Evolutionary conservation across 2,113 vertebrate genomes (phyloP).

Genomic region (Climacteris rufus): DNA sequence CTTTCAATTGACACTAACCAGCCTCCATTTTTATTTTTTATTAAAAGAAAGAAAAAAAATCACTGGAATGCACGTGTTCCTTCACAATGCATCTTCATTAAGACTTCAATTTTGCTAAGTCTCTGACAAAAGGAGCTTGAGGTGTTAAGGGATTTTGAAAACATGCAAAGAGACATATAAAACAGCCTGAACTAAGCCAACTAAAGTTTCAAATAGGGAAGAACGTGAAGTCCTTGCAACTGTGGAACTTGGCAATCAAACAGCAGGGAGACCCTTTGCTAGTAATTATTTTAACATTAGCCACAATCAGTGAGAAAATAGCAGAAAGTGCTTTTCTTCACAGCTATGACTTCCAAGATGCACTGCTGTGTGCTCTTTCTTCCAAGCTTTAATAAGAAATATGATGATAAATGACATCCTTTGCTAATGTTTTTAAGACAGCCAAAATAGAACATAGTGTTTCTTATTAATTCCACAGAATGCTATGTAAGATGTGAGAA

Average conservation of each 20-base stretch:
- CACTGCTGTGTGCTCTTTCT: conserved; percentile 62
- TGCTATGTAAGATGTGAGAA: neutral
- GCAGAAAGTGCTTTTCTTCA: conserved; percentile 59
- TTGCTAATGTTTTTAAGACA: conserved; percentile 60
- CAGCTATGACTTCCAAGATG: conserved; percentile 48
- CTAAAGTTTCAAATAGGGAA: conserved; percentile 3
- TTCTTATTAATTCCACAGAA: conserved; percentile 20
- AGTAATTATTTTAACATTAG: conserved; percentile 71
- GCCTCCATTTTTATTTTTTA: neutral
- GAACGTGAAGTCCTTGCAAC: conserved; percentile 13
- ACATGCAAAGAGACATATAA: neutral
- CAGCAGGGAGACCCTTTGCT: conserved; percentile 41
- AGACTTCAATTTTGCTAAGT: neutral
- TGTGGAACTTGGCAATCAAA: conserved; percentile 48
- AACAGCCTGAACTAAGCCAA: neutral
- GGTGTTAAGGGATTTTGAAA: neutral
- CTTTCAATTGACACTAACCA: neutral
- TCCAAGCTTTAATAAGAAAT: conserved; percentile 67
- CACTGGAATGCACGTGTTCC: neutral
- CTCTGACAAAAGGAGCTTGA: neutral
- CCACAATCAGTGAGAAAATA: conserved; percentile 57
- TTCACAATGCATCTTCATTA: conserved; percentile 40
- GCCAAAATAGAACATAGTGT: conserved; percentile 25
- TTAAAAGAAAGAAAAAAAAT: neutral
- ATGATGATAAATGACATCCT: conserved; percentile 59